A percentile compares a stretch with the other conserved stretches of the same genome.
These are phyloP conservation scores for Lepas anatifera DNA, from an alignment of 2,888 invertebrate species.

Conservation along the genomic window DNA sequence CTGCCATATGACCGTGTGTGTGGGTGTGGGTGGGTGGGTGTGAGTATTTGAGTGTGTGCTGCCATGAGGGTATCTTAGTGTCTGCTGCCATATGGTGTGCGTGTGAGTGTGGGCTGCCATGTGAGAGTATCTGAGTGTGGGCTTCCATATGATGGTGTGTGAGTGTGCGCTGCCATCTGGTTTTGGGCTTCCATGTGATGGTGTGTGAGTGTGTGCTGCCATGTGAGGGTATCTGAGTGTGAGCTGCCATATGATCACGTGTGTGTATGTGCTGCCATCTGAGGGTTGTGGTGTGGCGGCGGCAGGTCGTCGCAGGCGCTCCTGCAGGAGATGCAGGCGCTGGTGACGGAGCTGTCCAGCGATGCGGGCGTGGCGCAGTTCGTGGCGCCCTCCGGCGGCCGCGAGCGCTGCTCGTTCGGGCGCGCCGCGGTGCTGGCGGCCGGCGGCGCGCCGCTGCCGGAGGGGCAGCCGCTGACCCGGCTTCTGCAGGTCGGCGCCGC, in stretches of 20 bases:
- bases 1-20: no score
- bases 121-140: no score
- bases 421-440: background rate
- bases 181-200: no score
- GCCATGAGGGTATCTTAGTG: no score
- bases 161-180: no score
- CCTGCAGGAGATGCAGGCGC: background rate
- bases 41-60: no score
- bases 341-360: background rate
- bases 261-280: background rate
- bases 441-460: background rate
- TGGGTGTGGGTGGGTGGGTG: no score
- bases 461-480: background rate
- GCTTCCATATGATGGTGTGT: no score
- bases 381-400: background rate
- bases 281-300: background rate
- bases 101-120: no score
- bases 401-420: background rate
- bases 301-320: background rate
- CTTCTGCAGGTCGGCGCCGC: background rate
- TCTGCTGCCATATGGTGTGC: no score
- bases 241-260: background rate
- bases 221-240: no score
- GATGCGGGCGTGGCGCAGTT: background rate
- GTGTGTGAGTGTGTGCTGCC: no score